Percentiles rank a stretch among this genome's conserved stretches.
phyloP scores from a whole-genome alignment of 2,888 invertebrate species.

The Lasioglossum leucozonium region DNA sequence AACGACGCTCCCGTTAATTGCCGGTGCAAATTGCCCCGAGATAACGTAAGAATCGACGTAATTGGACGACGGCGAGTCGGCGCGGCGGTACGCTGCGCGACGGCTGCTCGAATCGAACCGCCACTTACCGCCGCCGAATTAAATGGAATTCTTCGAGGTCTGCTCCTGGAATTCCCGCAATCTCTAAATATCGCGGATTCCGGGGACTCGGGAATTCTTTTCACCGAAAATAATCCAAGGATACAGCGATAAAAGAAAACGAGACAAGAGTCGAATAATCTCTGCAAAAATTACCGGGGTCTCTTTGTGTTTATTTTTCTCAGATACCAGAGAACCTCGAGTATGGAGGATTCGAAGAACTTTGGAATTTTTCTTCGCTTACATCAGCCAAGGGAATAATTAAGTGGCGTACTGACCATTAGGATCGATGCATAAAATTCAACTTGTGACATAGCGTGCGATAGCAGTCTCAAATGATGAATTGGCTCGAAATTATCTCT shows the following conservation, averaged over 20 bases:
- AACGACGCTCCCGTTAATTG: conserved; percentile 25
- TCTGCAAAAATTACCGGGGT: background rate
- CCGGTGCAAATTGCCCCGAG: conserved; percentile 17
- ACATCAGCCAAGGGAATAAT: background rate
- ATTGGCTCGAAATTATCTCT: background rate
- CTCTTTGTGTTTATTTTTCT: background rate
- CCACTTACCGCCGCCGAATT: background rate
- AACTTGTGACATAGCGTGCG: too few relatives aligned
- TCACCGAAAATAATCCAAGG: background rate
- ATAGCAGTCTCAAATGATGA: background rate
- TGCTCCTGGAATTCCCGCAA: background rate
- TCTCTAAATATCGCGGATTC: background rate
- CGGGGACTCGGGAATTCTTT: background rate
- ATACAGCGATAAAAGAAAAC: background rate
- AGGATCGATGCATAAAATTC: too few relatives aligned
- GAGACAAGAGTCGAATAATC: background rate
- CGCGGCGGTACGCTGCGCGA: background rate
- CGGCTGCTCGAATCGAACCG: background rate
- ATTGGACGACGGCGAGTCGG: background rate
- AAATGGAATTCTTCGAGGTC: background rate
- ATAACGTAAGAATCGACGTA: conserved; percentile 12
- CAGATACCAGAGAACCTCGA: background rate
- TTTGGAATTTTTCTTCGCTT: background rate
- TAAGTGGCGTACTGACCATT: background rate
- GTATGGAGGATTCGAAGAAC: background rate